Evolutionary conservation across 2,888 invertebrate genomes (phyloP), one percentile per base, ranked within the genome.

Genomic region (Hirtodrosophila alboralis): DNA sequence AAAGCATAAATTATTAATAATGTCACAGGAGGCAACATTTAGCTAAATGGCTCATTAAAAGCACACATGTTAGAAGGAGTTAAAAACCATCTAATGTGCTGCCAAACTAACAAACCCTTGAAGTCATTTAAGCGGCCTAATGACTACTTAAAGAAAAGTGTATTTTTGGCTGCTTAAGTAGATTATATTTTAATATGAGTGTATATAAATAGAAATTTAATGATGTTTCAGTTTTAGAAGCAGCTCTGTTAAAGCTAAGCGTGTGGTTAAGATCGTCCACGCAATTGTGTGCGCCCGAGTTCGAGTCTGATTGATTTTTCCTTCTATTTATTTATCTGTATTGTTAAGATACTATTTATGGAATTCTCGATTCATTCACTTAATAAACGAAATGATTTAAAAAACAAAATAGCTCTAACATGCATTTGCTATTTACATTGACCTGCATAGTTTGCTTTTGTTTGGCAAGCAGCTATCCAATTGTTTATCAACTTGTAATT

Each of bases 1-100:
- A 51, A 56, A 4, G 38, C 67, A 74, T 81, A 63, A 64, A 77
- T 64, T 84, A 84, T 78, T 64, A 60, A 81, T 59, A 67, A 58
- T 76, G 80, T 34, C 49, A 58, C 28, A 43, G 45, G 31, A 38
- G 36, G 36, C 27, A 53, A 30, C 58, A 63, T 67, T 75, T 67
- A 54, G 63, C 59, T 21, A 27, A 71, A 71, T 63, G 72, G 34
- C 75, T 75, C 72, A 74, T 74, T 74, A 74, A 71, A 44, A 61
- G 18, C 37, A 12, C 43, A 60, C 40, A 40, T 47, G 37, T 3
- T n/a, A n/a, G n/a, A n/a, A n/a, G n/a, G n/a, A n/a, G 12, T 13
- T 33, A 14, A 48, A 47, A 18, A 12, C 14, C 49, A 44, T n/a
- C n/a, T 31, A 44, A 49, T 44, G 21, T 23, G 44, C 18, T n/a